Evolutionary conservation across 2,113 vertebrate species (phyloP).

Genomic region (Vidua chalybeata): DNA sequence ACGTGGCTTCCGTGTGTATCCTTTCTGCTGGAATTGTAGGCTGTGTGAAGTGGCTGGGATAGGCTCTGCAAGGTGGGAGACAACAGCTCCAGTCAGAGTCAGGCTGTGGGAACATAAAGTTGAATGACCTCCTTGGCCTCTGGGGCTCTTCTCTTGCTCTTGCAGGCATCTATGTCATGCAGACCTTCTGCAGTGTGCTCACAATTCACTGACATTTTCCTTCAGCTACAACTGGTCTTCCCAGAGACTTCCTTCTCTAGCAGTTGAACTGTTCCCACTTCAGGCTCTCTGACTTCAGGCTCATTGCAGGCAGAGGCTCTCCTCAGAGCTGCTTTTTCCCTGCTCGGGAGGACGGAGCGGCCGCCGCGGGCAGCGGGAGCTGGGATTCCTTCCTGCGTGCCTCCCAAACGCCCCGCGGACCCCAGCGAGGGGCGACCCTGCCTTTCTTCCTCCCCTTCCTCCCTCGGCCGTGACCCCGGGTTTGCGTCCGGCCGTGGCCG

Average conservation of each 20-base stretch:
- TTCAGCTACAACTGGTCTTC: background rate
- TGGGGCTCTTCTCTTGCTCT: background rate
- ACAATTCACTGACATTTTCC: background rate
- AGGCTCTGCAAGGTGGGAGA: background rate
- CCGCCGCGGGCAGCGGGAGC: background rate
- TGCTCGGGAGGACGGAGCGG: background rate
- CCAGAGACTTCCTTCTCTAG: background rate
- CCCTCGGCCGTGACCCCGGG: background rate
- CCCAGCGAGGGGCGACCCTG: fast-evolving
- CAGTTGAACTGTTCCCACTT: background rate
- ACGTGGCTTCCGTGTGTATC: fast-evolving
- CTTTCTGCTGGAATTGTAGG: background rate
- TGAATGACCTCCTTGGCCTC: background rate
- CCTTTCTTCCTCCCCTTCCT: background rate
- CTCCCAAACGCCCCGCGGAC: background rate
- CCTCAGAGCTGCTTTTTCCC: background rate
- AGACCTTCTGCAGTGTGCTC: background rate
- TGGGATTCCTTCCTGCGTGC: background rate
- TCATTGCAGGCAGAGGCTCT: background rate
- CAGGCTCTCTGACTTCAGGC: background rate
- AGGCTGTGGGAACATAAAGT: background rate
- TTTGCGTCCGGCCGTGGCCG: fast-evolving
- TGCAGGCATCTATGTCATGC: background rate
- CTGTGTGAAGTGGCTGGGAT: background rate
- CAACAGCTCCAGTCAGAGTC: background rate